Evolutionary conservation across 2,888 invertebrate species (phyloP).

Genomic region (Coelinius sp.): DNA sequence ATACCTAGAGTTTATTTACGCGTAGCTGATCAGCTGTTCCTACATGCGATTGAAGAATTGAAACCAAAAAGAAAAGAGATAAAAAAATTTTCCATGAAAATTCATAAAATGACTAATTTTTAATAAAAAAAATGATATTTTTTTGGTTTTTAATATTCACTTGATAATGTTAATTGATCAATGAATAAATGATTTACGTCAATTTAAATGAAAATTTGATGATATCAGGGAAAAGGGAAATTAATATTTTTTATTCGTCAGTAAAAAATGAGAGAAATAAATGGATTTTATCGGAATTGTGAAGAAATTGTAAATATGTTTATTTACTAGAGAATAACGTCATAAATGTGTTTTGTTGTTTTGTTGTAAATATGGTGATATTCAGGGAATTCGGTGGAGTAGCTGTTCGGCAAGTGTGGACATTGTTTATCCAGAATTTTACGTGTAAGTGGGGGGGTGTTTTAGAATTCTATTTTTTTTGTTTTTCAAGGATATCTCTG

Average conservation of each 20-base stretch:
- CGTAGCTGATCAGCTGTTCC: too few relatives aligned
- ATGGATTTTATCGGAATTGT: neutral
- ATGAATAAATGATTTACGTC: too few relatives aligned
- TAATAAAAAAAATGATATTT: too few relatives aligned
- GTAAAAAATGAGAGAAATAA: neutral
- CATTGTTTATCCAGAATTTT: constrained; percentile 52
- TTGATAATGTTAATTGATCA: too few relatives aligned
- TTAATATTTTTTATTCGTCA: neutral
- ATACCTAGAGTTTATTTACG: too few relatives aligned
- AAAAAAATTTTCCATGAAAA: too few relatives aligned
- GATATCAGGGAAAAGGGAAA: neutral
- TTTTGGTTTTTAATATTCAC: too few relatives aligned
- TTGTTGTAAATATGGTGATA: constrained; percentile 35
- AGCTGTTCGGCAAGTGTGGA: constrained; percentile 45
- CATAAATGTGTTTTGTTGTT: neutral
- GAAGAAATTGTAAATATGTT: neutral
- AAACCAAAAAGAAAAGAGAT: too few relatives aligned
- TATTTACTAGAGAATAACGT: neutral
- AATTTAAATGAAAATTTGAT: neutral
- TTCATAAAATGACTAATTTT: too few relatives aligned
- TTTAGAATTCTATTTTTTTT: constrained; percentile 33
- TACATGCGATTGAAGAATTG: too few relatives aligned
- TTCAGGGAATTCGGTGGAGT: constrained; percentile 40
- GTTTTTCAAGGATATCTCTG: too few relatives aligned
- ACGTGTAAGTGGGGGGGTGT: too few relatives aligned